A percentile compares a stretch with the other conserved stretches of the same genome.
Conservation (phyloP, 1,140 invertebrate species). For the Heliconius hermathena region DNA sequence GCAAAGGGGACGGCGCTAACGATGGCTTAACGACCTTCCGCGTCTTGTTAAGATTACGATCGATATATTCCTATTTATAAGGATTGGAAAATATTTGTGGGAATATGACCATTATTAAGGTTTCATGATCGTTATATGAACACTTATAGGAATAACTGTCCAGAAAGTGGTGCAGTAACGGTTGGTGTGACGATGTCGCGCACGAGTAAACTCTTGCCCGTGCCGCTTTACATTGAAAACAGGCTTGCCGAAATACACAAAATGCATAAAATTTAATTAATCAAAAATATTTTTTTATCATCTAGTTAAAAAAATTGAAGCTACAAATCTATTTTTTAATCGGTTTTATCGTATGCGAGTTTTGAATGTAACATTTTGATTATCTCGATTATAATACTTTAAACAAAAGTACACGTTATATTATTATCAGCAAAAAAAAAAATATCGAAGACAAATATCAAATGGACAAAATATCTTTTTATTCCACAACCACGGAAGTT, state of each 20-base stretch:
- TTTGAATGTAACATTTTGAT: too few relatives aligned
- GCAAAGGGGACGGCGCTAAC: slow-evolving; percentile 55
- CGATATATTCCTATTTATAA: slow-evolving; percentile 28
- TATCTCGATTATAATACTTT: too few relatives aligned
- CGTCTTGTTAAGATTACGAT: slow-evolving; percentile 47
- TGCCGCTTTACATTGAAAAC: slow-evolving; percentile 35
- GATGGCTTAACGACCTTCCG: slow-evolving; percentile 50
- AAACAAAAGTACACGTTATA: too few relatives aligned
- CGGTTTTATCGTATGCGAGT: too few relatives aligned
- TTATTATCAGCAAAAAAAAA: not conserved
- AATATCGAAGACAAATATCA: not conserved
- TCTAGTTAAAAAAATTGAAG: not conserved
- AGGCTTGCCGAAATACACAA: slow-evolving; percentile 53
- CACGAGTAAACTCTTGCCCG: slow-evolving; percentile 47
- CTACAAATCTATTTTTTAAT: too few relatives aligned
- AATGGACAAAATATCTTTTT: not conserved
- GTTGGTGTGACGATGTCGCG: slow-evolving; percentile 60
- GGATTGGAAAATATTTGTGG: slow-evolving; percentile 1
- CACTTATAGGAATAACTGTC: slow-evolving; percentile 50
- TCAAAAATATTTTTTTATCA: slow-evolving; percentile 31
- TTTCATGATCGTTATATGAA: slow-evolving; percentile 13
- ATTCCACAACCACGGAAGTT: slow-evolving; percentile 57
- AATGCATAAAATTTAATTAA: slow-evolving; percentile 58
- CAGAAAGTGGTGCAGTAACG: slow-evolving; percentile 71
- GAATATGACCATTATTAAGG: slow-evolving; percentile 37